Conservation (phyloP, 2,113 vertebrate species). For the Martes martes region DNA sequence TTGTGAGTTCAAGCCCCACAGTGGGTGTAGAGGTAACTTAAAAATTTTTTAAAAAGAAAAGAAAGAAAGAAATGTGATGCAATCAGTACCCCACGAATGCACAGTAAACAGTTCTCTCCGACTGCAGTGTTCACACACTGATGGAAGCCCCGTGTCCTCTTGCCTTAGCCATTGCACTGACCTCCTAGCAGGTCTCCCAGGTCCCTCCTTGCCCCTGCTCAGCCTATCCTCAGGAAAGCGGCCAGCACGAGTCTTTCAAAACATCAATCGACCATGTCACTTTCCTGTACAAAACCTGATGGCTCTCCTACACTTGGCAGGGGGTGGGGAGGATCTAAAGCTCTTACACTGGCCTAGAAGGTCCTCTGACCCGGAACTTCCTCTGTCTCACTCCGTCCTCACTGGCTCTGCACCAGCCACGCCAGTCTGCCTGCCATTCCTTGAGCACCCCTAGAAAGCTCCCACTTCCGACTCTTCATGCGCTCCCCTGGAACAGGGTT, state of each 20-base stretch:
- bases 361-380: background rate
- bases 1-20: background rate
- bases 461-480: background rate
- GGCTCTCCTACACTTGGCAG: background rate
- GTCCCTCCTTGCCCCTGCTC: background rate
- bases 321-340: background rate
- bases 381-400: background rate
- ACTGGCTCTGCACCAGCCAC: background rate
- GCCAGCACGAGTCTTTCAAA: background rate
- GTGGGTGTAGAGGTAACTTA: background rate
- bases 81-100: background rate
- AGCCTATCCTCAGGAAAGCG: background rate
- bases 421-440: background rate
- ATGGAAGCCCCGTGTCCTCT: background rate
- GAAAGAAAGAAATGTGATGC: background rate
- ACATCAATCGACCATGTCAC: background rate
- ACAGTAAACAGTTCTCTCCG: background rate
- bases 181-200: background rate
- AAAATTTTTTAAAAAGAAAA: too few species aligned
- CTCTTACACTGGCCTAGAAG: background rate
- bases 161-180: background rate
- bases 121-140: background rate
- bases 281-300: background rate
- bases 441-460: background rate
- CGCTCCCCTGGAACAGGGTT: too few species aligned